phyloP scores from a whole-genome alignment of 2,888 invertebrate species.

The Limnephilus marmoratus region DNA sequence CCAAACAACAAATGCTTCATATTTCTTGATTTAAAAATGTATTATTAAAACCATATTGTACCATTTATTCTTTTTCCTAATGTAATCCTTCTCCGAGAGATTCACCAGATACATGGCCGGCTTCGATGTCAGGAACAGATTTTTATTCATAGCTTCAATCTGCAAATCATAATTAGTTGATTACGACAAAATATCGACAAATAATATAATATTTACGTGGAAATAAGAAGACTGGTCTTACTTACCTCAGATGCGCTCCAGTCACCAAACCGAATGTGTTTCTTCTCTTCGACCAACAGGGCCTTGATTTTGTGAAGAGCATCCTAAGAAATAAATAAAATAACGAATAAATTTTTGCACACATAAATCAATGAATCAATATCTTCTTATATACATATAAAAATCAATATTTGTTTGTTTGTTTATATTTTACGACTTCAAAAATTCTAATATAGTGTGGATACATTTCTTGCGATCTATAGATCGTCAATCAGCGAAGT shows the following conservation, averaged over 20 bases:
- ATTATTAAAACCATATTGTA: constrained; percentile 72
- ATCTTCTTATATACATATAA: no score
- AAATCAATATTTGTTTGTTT: no score
- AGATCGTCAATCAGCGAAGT: no score
- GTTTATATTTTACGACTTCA: no score
- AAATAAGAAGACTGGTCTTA: constrained; percentile 73
- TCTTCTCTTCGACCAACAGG: constrained; percentile 91
- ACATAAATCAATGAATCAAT: no score
- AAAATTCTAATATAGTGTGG: no score
- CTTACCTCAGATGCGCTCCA: constrained; percentile 96
- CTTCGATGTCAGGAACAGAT: constrained; percentile 97
- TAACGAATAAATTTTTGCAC: neutral
- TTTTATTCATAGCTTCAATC: constrained; percentile 97
- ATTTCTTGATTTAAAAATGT: no score
- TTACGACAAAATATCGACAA: neutral
- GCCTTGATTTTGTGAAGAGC: constrained; percentile 89
- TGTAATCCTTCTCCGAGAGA: constrained; percentile 98
- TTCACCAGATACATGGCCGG: constrained; percentile 98
- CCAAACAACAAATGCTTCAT: no score
- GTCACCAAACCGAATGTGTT: constrained; percentile 93
- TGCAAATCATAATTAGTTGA: constrained; percentile 70
- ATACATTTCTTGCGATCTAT: no score
- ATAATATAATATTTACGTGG: neutral
- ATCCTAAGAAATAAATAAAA: constrained; percentile 81
- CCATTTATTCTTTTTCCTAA: constrained; percentile 99